Conservation (phyloP, 1,140 invertebrate species). For the Drosophila sturtevanti region DNA sequence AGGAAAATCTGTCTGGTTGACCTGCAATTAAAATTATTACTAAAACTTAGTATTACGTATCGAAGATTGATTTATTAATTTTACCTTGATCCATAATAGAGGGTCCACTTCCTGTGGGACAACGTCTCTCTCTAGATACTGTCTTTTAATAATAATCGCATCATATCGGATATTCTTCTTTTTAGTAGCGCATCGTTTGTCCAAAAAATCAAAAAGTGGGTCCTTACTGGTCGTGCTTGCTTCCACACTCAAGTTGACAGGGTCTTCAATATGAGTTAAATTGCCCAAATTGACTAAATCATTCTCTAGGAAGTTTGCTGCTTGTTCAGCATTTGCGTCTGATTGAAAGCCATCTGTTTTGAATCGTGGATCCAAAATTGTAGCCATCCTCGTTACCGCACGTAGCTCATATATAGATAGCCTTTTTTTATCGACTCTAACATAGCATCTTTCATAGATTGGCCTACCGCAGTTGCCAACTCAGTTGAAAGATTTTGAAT, state of each 20-base stretch:
- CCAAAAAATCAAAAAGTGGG: background rate
- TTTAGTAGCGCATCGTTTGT: background rate
- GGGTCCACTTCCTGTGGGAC: background rate
- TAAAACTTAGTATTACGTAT: background rate
- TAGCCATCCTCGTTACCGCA: background rate
- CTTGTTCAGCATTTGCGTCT: background rate
- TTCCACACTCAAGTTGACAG: background rate
- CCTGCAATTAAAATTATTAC: background rate
- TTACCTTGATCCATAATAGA: background rate
- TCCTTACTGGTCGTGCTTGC: background rate
- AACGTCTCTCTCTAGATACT: background rate
- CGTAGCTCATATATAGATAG: slow-evolving; percentile 2
- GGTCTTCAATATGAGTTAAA: background rate
- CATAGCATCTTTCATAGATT: background rate
- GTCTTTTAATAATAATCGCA: background rate
- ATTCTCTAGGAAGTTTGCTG: background rate
- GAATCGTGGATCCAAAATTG: background rate
- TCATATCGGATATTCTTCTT: background rate
- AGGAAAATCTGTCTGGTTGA: background rate
- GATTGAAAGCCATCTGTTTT: slow-evolving; percentile 1
- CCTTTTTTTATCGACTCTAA: background rate
- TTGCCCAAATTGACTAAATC: background rate
- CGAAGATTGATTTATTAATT: background rate
- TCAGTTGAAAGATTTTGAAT: background rate
- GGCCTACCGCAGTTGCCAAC: background rate